Evolutionary conservation across 2,113 vertebrate species (phyloP).

Genomic region (Acrocephalus arundinaceus): DNA sequence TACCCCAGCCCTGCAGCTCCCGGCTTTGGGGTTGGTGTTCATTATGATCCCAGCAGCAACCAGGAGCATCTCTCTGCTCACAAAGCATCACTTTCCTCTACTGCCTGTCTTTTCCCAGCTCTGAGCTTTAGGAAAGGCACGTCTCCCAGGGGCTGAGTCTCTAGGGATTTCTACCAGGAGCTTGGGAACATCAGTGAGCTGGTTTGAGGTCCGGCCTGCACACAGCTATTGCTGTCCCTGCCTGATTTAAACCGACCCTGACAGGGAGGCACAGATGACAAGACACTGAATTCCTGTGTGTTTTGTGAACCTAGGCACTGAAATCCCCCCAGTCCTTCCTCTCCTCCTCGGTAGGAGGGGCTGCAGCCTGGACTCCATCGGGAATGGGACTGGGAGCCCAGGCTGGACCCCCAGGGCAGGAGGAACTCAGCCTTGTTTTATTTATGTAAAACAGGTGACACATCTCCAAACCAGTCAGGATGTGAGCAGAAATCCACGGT

Average conservation of each 20-base stretch:
- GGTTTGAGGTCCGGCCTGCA: not conserved
- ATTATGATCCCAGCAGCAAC: not conserved
- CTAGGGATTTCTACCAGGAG: not conserved
- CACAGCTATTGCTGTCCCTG: not conserved
- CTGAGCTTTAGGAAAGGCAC: not conserved
- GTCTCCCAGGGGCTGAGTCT: accelerated
- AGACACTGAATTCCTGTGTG: not conserved
- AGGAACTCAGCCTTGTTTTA: accelerated
- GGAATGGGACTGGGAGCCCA: not conserved
- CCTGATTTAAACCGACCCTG: not conserved
- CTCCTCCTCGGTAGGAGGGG: accelerated
- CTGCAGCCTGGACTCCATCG: accelerated
- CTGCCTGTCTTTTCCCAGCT: not conserved
- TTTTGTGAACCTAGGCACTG: not conserved
- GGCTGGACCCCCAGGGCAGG: not conserved
- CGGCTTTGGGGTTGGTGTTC: not conserved
- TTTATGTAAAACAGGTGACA: not conserved
- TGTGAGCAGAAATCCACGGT: not conserved
- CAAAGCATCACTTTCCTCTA: not conserved
- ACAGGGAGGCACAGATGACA: not conserved
- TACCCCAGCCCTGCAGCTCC: not conserved
- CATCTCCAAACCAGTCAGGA: not conserved
- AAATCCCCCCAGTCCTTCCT: not conserved
- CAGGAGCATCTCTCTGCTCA: not conserved
- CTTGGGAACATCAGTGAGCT: not conserved